phyloP scores from a whole-genome alignment of 1,140 invertebrate species.

The Drosophila ambigua region DNA sequence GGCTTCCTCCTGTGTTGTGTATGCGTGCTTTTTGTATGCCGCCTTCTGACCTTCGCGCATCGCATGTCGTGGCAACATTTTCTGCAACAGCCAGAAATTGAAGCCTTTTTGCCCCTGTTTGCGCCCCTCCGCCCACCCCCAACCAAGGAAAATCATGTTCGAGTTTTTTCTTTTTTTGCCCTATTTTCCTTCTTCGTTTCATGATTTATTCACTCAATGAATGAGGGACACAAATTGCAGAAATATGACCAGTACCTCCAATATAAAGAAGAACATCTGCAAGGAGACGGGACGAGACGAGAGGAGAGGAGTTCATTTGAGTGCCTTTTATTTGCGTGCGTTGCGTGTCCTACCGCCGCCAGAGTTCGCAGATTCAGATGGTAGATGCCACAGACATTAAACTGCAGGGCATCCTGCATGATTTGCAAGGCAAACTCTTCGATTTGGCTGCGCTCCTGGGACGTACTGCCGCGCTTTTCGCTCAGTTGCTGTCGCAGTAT shows the following conservation, averaged over 20 bases:
- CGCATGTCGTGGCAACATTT: constrained; percentile 41
- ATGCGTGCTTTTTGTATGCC: constrained; percentile 15
- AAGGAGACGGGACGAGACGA: not conserved
- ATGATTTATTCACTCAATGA: constrained; percentile 33
- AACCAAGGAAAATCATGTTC: no score
- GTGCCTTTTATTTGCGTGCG: not conserved
- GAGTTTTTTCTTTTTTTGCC: not conserved
- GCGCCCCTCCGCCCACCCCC: not conserved
- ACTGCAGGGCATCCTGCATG: constrained; percentile 64
- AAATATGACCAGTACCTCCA: constrained; percentile 64
- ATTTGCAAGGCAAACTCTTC: constrained; percentile 64
- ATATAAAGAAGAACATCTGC: constrained; percentile 69
- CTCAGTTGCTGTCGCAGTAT: constrained; percentile 24
- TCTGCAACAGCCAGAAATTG: constrained; percentile 34
- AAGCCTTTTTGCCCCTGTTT: not conserved
- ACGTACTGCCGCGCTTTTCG: not conserved
- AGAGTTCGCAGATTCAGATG: constrained; percentile 58
- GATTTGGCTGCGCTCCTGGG: constrained; percentile 14
- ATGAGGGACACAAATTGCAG: constrained; percentile 58
- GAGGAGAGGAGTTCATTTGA: no score
- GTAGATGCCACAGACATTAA: constrained; percentile 65
- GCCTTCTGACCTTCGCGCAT: constrained; percentile 40
- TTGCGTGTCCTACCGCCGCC: constrained; percentile 27
- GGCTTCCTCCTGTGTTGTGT: constrained; percentile 2
- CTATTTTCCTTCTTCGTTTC: not conserved